Evolutionary conservation across 2,888 invertebrate species (phyloP).

Genomic region (Ectemnius cavifrons): DNA sequence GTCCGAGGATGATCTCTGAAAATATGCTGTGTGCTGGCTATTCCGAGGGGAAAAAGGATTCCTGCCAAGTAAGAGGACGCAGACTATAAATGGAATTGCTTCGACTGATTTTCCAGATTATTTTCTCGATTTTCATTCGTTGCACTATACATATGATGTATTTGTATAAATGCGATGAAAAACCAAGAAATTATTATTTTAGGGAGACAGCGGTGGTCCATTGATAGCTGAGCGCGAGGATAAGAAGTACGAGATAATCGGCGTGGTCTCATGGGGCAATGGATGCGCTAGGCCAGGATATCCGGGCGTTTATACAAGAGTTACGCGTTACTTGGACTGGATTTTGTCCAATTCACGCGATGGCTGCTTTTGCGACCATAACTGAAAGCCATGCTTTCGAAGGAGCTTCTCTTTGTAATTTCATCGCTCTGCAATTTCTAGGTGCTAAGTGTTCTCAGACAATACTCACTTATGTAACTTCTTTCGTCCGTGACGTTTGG

Average conservation of each 20-base stretch:
- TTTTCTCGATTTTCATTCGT: neutral
- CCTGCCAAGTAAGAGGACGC: constrained; percentile 84
- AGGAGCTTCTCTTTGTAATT: neutral
- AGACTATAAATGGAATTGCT: constrained; percentile 24
- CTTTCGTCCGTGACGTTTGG: neutral
- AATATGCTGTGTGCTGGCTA: constrained; percentile 94
- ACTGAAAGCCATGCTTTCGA: constrained; percentile 25
- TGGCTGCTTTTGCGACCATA: constrained; percentile 88
- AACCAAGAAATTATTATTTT: constrained; percentile 36
- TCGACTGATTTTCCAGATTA: neutral
- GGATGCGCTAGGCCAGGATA: constrained; percentile 92
- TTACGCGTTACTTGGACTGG: constrained; percentile 91
- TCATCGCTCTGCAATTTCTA: neutral
- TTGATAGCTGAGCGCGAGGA: constrained; percentile 85
- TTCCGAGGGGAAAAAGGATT: constrained; percentile 87
- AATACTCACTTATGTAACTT: constrained; percentile 23
- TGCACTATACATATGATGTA: too few species aligned
- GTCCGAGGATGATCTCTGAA: constrained; percentile 89
- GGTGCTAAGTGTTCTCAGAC: constrained; percentile 3
- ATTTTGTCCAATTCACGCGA: constrained; percentile 88
- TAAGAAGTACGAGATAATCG: constrained; percentile 89
- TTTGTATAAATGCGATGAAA: too few species aligned
- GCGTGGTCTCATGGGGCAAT: constrained; percentile 93
- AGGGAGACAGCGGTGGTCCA: constrained; percentile 92
- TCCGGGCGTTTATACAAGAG: constrained; percentile 91